Base-by-base conservation (phyloP, 2,888 invertebrate genomes). In the Mimachlamys varia region DNA sequence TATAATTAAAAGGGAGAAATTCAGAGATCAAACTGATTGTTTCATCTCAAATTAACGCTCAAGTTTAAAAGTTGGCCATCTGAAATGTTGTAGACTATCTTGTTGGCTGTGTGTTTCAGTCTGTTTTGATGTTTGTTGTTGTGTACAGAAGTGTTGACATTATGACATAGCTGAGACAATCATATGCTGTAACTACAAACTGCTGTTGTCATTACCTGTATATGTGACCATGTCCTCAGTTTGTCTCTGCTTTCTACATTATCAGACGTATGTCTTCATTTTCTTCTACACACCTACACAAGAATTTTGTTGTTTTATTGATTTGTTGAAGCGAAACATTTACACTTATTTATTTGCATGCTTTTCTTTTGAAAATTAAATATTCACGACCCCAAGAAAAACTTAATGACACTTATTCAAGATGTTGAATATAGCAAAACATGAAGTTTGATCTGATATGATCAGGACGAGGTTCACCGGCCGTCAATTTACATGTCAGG, bases 181-280 rank as follows among this genome's bases (percentile, higher is more conserved):
- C 76, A 76, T 33, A 5, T 13, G 33, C 13, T 76, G 76, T 76
- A 76, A 76, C 33, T 76, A 76, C 27, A 76, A 76, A 76, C 76
- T 76, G 76, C 76, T 76, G 76, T 76, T 76, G 76, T 76, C 27
- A 76, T 76, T 76, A 33, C 27, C 27, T 76, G 76, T 76, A 76
- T 76, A 33, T 33, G 27, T 33, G 76, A 76, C 76, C 12, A 12
- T 76, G 33, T 76, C 76, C 33, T 76, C 76, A 27, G 76, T 76
- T 76, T 76, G 76, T 76, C 7, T 7, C 15, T 33, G 33, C 12
- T 76, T 33, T 27, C 33, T 33, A 33, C 13, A 33, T 76, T 15
- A 17, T 15, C 33, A 76, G 12, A 62, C 62, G 3, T 22, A n/a
- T n/a, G 62, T 62, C n/a, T 76, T 76, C 13, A 22, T 15, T 22